phyloP scores from a whole-genome alignment of 2,888 invertebrate genomes.

The Agonum fuliginosum region DNA sequence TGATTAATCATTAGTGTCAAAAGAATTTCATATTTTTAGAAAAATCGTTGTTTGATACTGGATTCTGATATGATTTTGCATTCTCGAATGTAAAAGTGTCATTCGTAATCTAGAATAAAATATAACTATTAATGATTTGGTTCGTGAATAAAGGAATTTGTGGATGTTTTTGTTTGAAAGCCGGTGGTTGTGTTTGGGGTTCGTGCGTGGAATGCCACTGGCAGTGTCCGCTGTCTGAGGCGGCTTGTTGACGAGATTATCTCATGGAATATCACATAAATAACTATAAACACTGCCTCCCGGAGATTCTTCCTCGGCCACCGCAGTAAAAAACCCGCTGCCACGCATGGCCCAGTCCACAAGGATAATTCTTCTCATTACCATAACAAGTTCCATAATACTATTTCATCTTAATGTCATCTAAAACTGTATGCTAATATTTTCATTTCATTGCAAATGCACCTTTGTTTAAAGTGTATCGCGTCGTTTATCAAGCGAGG shows the following conservation, averaged over 20 bases:
- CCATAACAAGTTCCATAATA: slow-evolving; percentile 72
- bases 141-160: no score
- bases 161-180: no score
- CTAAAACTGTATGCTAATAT: slow-evolving; percentile 73
- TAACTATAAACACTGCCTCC: slow-evolving; percentile 71
- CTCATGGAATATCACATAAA: slow-evolving; percentile 70
- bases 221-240: not conserved
- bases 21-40: no score
- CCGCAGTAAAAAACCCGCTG: slow-evolving; percentile 36
- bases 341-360: slow-evolving; percentile 60
- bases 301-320: slow-evolving; percentile 66
- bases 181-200: not conserved
- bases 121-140: no score
- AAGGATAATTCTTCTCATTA: slow-evolving; percentile 66
- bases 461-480: slow-evolving; percentile 70
- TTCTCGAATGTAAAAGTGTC: no score
- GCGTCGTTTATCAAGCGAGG: slow-evolving; percentile 63
- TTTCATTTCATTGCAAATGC: slow-evolving; percentile 71
- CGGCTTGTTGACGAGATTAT: slow-evolving; percentile 66
- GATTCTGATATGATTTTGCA: no score
- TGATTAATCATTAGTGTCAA: no score
- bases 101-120: no score
- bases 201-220: slow-evolving; percentile 19
- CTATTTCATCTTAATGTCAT: slow-evolving; percentile 73
- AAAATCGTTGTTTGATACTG: no score